phyloP scores from a whole-genome alignment of 1,140 invertebrate genomes.

The Leptopilina clavipes region DNA sequence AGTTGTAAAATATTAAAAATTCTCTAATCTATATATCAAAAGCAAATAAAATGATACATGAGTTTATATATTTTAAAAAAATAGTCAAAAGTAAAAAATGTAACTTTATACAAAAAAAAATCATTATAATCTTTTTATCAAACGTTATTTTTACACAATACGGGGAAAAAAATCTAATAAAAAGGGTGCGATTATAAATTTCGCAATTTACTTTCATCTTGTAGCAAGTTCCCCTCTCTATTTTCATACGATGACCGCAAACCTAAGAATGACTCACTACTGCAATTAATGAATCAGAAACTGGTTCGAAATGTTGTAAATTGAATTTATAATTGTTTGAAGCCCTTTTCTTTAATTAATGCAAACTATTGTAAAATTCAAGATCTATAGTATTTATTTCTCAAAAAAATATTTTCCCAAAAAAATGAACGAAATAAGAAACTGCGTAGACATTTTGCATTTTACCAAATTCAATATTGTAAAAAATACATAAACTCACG shows the following conservation, averaged over 20 bases:
- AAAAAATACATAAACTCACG: not conserved
- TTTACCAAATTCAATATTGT: not conserved
- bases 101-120: too few relatives aligned
- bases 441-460: not conserved
- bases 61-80: too few relatives aligned
- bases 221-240: not conserved
- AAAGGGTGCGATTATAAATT: not conserved
- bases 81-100: too few relatives aligned
- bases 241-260: constrained; percentile 11
- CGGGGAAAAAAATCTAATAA: not conserved
- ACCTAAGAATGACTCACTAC: constrained; percentile 7
- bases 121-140: too few relatives aligned
- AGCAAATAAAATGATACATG: too few relatives aligned
- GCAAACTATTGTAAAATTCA: too few relatives aligned
- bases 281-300: constrained; percentile 6
- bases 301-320: constrained; percentile 5
- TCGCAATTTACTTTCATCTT: constrained; percentile 28
- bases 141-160: not conserved
- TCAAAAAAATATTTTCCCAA: too few relatives aligned
- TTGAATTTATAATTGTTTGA: not conserved
- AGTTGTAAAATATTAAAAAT: too few relatives aligned
- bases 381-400: not conserved
- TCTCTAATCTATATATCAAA: too few relatives aligned
- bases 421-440: too few relatives aligned
- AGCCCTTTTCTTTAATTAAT: not conserved